A percentile compares a stretch with the other conserved stretches of the same genome.
Conservation (phyloP, 2,113 vertebrate species). For the Apteryx mantelli region DNA sequence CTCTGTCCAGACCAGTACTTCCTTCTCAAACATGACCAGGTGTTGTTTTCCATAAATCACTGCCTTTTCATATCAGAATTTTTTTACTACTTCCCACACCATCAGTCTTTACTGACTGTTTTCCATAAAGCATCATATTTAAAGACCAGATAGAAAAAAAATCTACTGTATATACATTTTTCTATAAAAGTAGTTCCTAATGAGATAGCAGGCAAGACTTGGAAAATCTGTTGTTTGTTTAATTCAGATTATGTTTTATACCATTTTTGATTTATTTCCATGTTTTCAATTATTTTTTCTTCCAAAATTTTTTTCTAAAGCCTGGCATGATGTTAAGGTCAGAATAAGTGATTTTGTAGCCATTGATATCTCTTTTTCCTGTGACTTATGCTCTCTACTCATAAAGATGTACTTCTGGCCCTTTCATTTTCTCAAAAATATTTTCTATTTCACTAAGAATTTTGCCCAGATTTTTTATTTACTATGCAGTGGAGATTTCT, state of each 20-base stretch:
- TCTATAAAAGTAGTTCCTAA: neutral
- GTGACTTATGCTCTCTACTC: neutral
- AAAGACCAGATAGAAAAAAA: neutral
- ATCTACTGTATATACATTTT: neutral
- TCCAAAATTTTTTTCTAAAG: neutral
- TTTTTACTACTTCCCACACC: neutral
- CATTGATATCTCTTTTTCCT: neutral
- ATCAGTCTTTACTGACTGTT: neutral
- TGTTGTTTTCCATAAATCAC: constrained; percentile 14
- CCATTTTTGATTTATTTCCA: neutral
- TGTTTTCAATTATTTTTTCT: neutral
- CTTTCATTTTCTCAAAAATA: neutral
- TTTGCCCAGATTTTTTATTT: neutral
- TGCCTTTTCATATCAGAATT: constrained; percentile 1
- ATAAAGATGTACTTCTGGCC: neutral
- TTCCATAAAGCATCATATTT: neutral
- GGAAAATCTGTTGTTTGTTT: neutral
- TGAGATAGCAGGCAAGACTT: neutral
- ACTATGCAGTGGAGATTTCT: neutral
- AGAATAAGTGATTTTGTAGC: neutral
- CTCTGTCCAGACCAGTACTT: neutral
- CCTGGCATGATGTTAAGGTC: neutral
- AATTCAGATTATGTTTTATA: neutral
- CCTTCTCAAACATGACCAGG: neutral
- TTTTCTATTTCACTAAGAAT: neutral